Evolutionary conservation across 2,113 vertebrate species (phyloP).

Genomic region (Apteryx mantelli): DNA sequence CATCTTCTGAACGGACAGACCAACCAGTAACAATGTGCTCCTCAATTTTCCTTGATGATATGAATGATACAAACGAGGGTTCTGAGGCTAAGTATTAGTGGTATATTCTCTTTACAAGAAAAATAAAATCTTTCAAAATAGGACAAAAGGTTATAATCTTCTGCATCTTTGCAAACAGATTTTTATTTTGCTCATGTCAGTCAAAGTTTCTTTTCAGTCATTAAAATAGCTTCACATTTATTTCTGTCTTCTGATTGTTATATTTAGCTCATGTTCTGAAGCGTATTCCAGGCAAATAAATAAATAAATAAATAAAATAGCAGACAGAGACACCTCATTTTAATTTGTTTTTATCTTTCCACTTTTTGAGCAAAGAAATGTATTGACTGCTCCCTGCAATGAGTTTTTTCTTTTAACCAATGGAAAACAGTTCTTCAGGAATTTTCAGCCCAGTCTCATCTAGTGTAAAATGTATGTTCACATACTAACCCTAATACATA

Average conservation of each 20-base stretch:
- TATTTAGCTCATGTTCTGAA: neutral
- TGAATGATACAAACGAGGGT: neutral
- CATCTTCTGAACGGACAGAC: neutral
- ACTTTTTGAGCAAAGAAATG: neutral
- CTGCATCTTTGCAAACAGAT: neutral
- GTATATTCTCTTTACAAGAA: neutral
- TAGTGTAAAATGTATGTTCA: neutral
- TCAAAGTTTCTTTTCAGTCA: neutral
- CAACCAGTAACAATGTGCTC: neutral
- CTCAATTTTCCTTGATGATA: neutral
- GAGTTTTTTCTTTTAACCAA: neutral
- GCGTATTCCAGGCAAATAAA: too few relatives aligned
- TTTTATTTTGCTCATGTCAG: neutral
- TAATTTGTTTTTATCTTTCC: neutral
- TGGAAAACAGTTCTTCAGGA: neutral
- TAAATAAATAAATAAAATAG: neutral
- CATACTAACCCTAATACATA: neutral
- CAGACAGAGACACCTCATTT: neutral
- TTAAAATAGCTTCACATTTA: neutral
- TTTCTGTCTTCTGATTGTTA: neutral
- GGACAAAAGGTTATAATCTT: neutral
- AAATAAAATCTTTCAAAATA: neutral
- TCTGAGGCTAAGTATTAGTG: neutral
- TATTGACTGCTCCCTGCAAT: neutral
- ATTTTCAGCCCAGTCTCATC: neutral